These are phyloP conservation scores for Uloborus diversus DNA, from an alignment of 1,140 invertebrate genomes.

Conservation along the genomic window DNA sequence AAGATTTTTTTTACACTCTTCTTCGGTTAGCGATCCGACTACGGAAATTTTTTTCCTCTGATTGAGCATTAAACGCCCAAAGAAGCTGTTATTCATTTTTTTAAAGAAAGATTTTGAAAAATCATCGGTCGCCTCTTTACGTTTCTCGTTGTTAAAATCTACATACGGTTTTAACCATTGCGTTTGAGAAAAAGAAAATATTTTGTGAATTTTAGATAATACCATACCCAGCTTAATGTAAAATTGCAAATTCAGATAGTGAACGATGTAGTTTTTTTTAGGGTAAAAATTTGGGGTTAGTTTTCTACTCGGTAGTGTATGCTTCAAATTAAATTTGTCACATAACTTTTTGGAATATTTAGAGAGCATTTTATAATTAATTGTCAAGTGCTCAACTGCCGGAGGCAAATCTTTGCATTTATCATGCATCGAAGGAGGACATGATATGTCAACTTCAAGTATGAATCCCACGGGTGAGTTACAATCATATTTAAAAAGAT, in stretches of 20 bases:
- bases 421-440: not conserved
- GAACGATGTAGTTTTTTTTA: conserved; percentile 66
- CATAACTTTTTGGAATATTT: not conserved
- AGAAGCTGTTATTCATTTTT: conserved; percentile 67
- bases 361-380: not conserved
- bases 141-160: conserved; percentile 64
- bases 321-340: conserved; percentile 2
- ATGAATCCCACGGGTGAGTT: not conserved
- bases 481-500: not conserved
- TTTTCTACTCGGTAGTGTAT: not conserved
- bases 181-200: conserved; percentile 67
- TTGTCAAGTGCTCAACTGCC: not conserved
- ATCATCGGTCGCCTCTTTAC: conserved; percentile 56
- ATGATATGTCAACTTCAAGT: not conserved
- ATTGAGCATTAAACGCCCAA: conserved; percentile 69
- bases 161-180: conserved; percentile 67
- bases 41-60: conserved; percentile 65
- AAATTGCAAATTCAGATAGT: conserved; percentile 67
- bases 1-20: conserved; percentile 62
- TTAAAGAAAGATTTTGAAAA: conserved; percentile 62
- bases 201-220: conserved; percentile 68
- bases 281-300: not conserved
- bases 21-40: conserved; percentile 60
- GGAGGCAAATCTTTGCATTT: not conserved
- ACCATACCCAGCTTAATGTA: conserved; percentile 66